Percentiles rank a stretch among this genome's conserved stretches.
These are phyloP conservation scores for Anser brachyrhynchus DNA, from an alignment of 2,113 vertebrate species.

Conservation along the genomic window DNA sequence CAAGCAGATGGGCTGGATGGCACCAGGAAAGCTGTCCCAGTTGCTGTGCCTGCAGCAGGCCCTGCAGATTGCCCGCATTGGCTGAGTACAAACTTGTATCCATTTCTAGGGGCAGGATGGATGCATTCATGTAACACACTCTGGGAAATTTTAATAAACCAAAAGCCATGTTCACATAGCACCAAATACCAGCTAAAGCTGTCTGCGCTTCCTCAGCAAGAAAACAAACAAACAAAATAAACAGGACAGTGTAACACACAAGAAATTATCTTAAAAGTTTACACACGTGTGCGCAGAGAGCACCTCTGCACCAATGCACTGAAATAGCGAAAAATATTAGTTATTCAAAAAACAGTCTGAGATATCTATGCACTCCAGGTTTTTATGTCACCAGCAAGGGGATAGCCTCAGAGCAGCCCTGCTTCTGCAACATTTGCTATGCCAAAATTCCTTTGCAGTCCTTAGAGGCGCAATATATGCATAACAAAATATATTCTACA, in stretches of 20 bases:
- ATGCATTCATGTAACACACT: accelerated
- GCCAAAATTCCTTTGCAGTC: not conserved
- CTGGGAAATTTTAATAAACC: not conserved
- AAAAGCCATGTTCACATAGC: not conserved
- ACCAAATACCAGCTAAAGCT: not conserved
- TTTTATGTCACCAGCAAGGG: not conserved
- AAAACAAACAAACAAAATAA: not conserved
- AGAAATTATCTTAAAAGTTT: not conserved
- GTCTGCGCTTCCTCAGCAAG: not conserved
- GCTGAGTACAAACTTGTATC: accelerated
- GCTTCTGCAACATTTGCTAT: not conserved
- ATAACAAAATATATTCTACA: not conserved
- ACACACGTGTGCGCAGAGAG: not conserved
- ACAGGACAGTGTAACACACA: not conserved
- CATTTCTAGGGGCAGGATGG: accelerated
- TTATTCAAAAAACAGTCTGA: not conserved
- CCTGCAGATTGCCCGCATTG: not conserved
- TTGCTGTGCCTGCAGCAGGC: accelerated
- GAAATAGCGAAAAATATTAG: not conserved
- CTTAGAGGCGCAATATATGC: accelerated
- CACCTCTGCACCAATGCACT: accelerated
- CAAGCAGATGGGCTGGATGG: not conserved
- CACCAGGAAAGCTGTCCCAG: not conserved
- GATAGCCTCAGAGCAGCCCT: not conserved
- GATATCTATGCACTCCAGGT: accelerated